phyloP scores from a whole-genome alignment of 2,888 invertebrate genomes.

The Dolichopus griseipennis region DNA sequence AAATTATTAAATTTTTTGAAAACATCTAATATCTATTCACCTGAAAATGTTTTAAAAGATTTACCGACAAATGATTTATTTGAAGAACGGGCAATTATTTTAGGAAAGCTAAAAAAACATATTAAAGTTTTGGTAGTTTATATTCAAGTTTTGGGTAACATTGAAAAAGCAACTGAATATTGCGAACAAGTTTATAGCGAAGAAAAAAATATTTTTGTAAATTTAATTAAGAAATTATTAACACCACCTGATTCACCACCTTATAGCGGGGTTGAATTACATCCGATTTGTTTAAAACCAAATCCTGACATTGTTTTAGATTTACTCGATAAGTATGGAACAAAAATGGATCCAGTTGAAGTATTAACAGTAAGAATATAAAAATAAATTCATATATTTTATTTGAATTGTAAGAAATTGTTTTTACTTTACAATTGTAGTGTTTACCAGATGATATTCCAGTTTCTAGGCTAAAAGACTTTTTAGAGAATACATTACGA shows the following conservation, averaged over 20 bases:
- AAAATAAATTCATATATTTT: background rate
- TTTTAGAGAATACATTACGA: constrained; percentile 69
- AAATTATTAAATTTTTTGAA: constrained; percentile 71
- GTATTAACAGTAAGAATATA: constrained; percentile 43
- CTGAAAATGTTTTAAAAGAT: constrained; percentile 76
- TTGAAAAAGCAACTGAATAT: constrained; percentile 73
- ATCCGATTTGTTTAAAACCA: constrained; percentile 57
- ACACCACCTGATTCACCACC: constrained; percentile 44
- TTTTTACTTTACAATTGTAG: constrained; percentile 40
- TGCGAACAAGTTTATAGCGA: constrained; percentile 61
- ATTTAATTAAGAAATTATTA: constrained; percentile 44
- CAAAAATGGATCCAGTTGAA: constrained; percentile 73
- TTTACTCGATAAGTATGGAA: constrained; percentile 74
- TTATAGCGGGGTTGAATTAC: constrained; percentile 40
- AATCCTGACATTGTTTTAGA: constrained; percentile 71
- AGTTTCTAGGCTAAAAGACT: constrained; percentile 64
- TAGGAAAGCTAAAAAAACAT: constrained; percentile 82
- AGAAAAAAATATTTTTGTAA: constrained; percentile 35
- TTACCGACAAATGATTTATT: constrained; percentile 78
- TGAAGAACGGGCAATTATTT: constrained; percentile 89
- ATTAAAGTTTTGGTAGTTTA: constrained; percentile 90
- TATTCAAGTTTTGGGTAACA: constrained; percentile 77
- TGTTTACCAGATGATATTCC: constrained; percentile 74
- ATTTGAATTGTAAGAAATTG: background rate
- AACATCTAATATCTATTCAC: constrained; percentile 69